Evolutionary conservation across 2,113 vertebrate species (phyloP).

Genomic region (Alethe diademata): DNA sequence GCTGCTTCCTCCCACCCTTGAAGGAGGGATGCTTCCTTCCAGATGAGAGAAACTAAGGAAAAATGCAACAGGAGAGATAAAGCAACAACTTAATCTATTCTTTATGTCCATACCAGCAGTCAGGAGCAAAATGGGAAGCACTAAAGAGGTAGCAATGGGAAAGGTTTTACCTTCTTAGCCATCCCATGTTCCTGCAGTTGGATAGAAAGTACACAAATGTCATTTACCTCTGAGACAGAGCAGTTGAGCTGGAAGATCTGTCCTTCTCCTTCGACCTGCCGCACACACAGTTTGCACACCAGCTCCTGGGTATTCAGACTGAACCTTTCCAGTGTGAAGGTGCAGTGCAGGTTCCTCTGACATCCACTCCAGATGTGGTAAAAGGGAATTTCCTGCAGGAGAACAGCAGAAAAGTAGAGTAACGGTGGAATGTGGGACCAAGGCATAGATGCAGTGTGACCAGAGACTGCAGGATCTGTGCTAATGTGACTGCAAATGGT

Average conservation of each 20-base stretch:
- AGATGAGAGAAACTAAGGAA: background rate
- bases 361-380: conserved; percentile 92
- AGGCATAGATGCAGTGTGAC: accelerated
- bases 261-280: conserved; percentile 93
- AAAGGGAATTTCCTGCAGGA: conserved; percentile 89
- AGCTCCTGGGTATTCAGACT: conserved; percentile 84
- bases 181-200: background rate
- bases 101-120: background rate
- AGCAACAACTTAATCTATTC: background rate
- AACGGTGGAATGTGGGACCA: background rate
- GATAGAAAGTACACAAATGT: background rate
- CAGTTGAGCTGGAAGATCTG: conserved; percentile 95
- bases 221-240: conserved; percentile 86
- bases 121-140: background rate
- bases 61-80: background rate
- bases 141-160: background rate
- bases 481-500: background rate
- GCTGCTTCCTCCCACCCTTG: background rate
- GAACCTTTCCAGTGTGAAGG: conserved; percentile 90
- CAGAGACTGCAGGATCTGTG: background rate
- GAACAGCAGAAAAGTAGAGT: background rate
- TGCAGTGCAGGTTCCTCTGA: conserved; percentile 91
- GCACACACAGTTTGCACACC: conserved; percentile 91
- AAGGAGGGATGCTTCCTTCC: background rate
- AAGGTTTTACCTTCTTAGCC: background rate